Conservation (phyloP, 1,140 invertebrate species). For the Zaprionus tsacasi region DNA sequence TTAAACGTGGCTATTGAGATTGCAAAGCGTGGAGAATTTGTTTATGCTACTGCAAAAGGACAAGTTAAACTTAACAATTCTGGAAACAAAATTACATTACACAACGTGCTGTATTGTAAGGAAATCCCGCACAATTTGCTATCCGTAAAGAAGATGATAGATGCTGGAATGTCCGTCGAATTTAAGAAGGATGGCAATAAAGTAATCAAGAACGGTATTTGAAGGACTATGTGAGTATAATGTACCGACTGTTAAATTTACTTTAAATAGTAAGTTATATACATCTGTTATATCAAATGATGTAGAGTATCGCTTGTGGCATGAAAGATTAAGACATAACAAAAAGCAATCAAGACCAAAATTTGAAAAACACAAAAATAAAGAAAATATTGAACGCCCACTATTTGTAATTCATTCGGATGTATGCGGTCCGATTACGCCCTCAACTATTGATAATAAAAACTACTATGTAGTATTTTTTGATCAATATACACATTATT, state of each 20-base stretch:
- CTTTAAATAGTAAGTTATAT: constrained; percentile 45
- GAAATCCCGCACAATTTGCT: constrained; percentile 38
- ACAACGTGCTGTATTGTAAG: constrained; percentile 33
- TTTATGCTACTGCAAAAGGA: constrained; percentile 14
- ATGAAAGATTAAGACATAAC: background rate
- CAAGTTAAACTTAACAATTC: constrained; percentile 2
- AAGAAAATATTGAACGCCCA: too few species aligned
- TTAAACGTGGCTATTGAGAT: constrained; percentile 32
- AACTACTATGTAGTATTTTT: too few species aligned
- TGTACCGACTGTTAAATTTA: constrained; percentile 37
- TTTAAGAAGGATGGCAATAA: constrained; percentile 43
- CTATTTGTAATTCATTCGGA: too few species aligned
- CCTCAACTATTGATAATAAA: too few species aligned
- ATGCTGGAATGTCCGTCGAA: constrained; percentile 24
- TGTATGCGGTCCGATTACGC: too few species aligned
- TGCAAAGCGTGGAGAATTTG: constrained; percentile 31
- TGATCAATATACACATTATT: too few species aligned
- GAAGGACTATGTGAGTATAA: constrained; percentile 10
- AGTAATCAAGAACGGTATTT: constrained; percentile 9
- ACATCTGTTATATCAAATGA: constrained; percentile 1
- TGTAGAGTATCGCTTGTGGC: constrained; percentile 14
- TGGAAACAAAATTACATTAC: constrained; percentile 9
- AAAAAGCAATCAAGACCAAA: too few species aligned
- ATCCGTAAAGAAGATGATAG: constrained; percentile 33
- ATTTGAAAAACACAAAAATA: too few species aligned